Evolutionary conservation across 2,797 vertebrate genomes (phyloP).

Genomic region (Danio jaintianensis): DNA sequence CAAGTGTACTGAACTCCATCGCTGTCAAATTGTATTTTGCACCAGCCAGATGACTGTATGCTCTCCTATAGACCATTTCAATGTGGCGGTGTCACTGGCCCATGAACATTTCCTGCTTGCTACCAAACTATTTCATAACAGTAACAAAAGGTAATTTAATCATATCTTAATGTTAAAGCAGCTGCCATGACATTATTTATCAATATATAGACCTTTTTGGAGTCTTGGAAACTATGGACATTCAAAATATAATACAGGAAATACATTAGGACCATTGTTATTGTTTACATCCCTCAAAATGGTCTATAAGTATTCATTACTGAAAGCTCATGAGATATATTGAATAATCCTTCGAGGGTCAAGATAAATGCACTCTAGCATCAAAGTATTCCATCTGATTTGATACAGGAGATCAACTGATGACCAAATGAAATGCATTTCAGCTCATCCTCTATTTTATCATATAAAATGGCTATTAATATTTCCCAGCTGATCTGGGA

Average conservation of each 20-base stretch:
- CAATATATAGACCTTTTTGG: too few relatives aligned
- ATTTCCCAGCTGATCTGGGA: background rate
- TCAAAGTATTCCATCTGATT: constrained; percentile 9
- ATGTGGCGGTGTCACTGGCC: too few relatives aligned
- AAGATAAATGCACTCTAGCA: background rate
- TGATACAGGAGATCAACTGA: background rate
- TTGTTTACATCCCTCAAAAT: too few relatives aligned
- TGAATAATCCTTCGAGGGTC: background rate
- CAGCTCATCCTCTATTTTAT: background rate
- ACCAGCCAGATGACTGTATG: background rate
- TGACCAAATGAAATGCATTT: background rate
- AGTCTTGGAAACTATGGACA: too few relatives aligned
- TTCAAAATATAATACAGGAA: too few relatives aligned
- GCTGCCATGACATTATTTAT: too few relatives aligned
- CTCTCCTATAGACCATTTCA: too few relatives aligned
- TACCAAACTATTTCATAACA: too few relatives aligned
- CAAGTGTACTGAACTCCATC: background rate
- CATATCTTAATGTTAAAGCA: too few relatives aligned
- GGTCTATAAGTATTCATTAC: background rate
- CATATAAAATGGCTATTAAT: constrained; percentile 9
- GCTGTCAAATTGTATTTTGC: background rate
- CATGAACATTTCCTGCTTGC: too few relatives aligned
- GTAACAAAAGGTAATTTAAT: too few relatives aligned
- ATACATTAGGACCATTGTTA: too few relatives aligned
- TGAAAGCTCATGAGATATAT: background rate